Conservation (phyloP, 2,888 invertebrate genomes). For the Platycheirus albimanus region DNA sequence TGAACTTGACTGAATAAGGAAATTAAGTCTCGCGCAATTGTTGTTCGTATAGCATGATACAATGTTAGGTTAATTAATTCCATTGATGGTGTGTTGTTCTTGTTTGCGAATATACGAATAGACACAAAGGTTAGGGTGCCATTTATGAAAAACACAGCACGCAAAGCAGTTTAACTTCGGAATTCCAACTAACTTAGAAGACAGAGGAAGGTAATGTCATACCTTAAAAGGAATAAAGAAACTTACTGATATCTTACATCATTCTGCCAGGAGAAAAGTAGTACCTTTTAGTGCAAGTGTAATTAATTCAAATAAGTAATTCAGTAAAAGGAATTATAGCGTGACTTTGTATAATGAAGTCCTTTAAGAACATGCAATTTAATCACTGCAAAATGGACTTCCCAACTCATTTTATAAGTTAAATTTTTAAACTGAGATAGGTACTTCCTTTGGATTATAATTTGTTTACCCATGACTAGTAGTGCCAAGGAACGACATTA, state of each 20-base stretch:
- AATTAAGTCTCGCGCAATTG: constrained; percentile 14
- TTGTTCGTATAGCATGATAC: neutral
- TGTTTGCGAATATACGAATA: too few relatives aligned
- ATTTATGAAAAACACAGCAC: constrained; percentile 41
- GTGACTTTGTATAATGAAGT: neutral
- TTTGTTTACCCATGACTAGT: too few relatives aligned
- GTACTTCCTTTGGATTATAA: too few relatives aligned
- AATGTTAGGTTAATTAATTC: constrained; percentile 37
- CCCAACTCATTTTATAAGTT: too few relatives aligned
- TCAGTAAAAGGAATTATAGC: neutral
- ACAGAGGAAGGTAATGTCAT: constrained; percentile 29
- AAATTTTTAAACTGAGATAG: too few relatives aligned
- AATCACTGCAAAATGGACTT: neutral
- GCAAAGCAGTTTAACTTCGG: constrained; percentile 48
- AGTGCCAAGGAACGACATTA: too few relatives aligned
- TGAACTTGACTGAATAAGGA: constrained; percentile 44
- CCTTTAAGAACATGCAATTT: neutral
- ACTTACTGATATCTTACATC: neutral
- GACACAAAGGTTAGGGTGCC: constrained; percentile 28
- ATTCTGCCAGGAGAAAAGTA: neutral
- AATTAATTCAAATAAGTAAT: neutral
- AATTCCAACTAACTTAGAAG: neutral
- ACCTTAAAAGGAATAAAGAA: neutral
- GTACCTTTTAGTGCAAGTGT: neutral
- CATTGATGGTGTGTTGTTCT: constrained; percentile 24